phyloP scores from a whole-genome alignment of 2,888 invertebrate genomes.

The Polydesmus complanatus region DNA sequence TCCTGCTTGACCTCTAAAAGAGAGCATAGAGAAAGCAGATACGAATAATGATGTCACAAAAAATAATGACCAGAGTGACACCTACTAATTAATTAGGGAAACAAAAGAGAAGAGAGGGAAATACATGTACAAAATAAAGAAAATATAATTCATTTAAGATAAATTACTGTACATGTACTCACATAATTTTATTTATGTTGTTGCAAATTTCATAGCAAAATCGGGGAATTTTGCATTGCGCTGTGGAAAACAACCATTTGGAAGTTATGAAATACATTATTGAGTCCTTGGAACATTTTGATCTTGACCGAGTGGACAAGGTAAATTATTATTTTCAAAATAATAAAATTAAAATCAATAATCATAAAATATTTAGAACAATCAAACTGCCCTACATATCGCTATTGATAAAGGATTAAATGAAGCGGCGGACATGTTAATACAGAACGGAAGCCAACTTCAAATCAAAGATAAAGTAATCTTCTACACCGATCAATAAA shows the following conservation, averaged over 20 bases:
- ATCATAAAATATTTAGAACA: constrained; percentile 30
- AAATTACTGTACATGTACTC: not conserved
- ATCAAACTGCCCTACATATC: constrained; percentile 58
- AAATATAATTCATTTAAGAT: too few species aligned
- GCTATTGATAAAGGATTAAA: constrained; percentile 60
- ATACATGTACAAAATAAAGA: too few species aligned
- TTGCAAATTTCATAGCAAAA: constrained; percentile 24
- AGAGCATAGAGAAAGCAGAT: too few species aligned
- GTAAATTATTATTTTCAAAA: constrained; percentile 25
- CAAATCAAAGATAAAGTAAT: constrained; percentile 55
- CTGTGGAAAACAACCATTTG: constrained; percentile 51
- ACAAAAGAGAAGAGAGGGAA: too few species aligned
- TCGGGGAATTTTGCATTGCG: constrained; percentile 55
- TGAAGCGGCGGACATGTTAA: constrained; percentile 46
- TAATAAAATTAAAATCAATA: not conserved
- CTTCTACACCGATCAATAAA: constrained; percentile 2
- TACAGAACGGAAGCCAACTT: constrained; percentile 52
- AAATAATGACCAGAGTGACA: too few species aligned
- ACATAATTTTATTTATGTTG: constrained; percentile 7
- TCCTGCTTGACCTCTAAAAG: too few species aligned
- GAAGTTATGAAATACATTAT: constrained; percentile 51
- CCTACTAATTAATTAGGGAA: too few species aligned
- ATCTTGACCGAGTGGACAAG: constrained; percentile 46
- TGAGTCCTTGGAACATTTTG: constrained; percentile 45
- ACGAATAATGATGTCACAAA: too few species aligned